Base-by-base conservation (phyloP, 2,113 vertebrate genomes). In the Engraulis encrasicolus region DNA sequence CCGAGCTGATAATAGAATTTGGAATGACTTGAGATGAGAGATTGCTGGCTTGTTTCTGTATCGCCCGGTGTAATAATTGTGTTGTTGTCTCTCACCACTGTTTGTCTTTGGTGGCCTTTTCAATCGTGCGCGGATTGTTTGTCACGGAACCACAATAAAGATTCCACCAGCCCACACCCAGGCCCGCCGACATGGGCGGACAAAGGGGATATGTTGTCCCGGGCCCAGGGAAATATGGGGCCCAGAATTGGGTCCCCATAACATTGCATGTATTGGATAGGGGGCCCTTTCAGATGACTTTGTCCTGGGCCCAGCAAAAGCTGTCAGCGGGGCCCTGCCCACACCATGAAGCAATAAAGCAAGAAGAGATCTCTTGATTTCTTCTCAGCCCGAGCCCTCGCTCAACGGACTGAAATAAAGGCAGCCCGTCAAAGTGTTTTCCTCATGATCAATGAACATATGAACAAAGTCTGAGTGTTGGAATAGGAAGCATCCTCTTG, bases 61-160 rank as follows among this genome's bases (percentile, higher is more conserved):
- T 74, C 66, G 34, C n/a, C n/a, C 27, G 4, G 66, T 34, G 66
- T 74, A 74, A 74, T 74, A n/a, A n/a, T 74, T 74, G 66, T 74
- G 31, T 74, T 15, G 14, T 74, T 17, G 11, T 34, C 27, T 0
- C n/a, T n/a, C n/a, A n/a, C n/a, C 12, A 15, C 14, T 74, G 54
- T 58, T 23, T 58, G 66, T 74, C 27, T 74, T 36, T 34, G 15
- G 12, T 74, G 66, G 14, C 66, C 66, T 74, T 74, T n/a, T 74
- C 23, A 34, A 34, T 74, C 27, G 14, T n/a, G n/a, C n/a, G n/a
- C 31, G 66, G 66, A 12, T 0, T 61, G 23, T 61, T 61, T 27
- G 58, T 61, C 58, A 61, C n/a, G 11, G 31, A 34, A 27, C 27
- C n/a, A n/a, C n/a, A 74, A 15, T 14, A 36, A 34, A 74, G 31